Conservation (phyloP, 2,797 vertebrate genomes). For the Coluber constrictor region DNA sequence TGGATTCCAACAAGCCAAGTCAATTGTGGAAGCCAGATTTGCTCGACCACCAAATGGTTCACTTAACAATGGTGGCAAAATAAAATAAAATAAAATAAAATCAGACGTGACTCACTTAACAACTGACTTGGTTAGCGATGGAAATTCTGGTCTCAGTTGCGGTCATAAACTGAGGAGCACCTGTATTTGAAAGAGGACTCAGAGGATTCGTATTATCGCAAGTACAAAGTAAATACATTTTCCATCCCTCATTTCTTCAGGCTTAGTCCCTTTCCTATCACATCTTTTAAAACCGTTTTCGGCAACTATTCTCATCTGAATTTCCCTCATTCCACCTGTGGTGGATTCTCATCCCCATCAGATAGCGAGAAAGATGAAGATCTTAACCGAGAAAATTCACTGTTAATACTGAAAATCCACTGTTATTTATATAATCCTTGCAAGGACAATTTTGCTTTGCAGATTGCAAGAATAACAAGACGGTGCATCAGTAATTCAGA, state of each 20-base stretch:
- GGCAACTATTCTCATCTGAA: background rate
- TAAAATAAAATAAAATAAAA: no score
- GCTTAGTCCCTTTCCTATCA: background rate
- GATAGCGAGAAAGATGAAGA: background rate
- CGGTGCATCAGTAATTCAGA: background rate
- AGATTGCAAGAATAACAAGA: background rate
- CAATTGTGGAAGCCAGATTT: no score
- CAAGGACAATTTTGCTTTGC: background rate
- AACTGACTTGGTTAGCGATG: no score
- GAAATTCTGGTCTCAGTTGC: no score
- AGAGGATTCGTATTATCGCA: background rate
- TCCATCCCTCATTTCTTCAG: background rate
- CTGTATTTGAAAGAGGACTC: background rate
- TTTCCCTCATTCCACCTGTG: background rate
- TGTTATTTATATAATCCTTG: background rate
- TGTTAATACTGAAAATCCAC: no score
- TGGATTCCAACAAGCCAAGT: no score
- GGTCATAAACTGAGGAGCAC: no score
- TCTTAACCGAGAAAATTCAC: background rate
- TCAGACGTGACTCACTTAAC: no score
- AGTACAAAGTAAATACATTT: background rate
- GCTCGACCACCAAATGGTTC: no score
- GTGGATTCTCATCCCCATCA: conserved; percentile 13
- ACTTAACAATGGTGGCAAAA: no score
- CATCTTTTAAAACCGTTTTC: background rate